Percentiles rank a stretch among this genome's conserved stretches.
Evolutionary conservation across 1,140 invertebrate species (phyloP).

Genomic region (Hylyphantes graminicola): DNA sequence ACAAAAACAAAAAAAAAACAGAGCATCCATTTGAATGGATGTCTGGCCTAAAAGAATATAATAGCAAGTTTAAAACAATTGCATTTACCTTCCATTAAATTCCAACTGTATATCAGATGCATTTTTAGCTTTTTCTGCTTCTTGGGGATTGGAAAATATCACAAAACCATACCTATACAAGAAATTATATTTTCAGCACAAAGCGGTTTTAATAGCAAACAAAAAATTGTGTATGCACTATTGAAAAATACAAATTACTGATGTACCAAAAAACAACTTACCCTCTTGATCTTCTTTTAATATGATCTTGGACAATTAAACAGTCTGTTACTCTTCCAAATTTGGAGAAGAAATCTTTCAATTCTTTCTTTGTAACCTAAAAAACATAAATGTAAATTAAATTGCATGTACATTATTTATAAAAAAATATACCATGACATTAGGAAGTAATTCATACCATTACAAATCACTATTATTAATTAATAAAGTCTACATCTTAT

Average conservation of each 20-base stretch:
- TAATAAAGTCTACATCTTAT: no score
- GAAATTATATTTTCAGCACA: not conserved
- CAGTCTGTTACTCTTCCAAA: conserved; percentile 58
- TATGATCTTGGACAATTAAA: conserved; percentile 59
- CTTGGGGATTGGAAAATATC: conserved; percentile 51
- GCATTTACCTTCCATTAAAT: conserved; percentile 40
- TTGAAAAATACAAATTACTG: no score
- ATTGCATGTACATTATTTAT: not conserved
- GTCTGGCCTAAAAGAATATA: not conserved
- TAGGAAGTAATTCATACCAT: no score
- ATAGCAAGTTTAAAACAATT: not conserved
- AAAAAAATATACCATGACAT: no score
- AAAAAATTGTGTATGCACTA: no score
- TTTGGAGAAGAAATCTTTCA: conserved; percentile 57
- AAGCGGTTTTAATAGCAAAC: not conserved
- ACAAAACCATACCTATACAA: conserved; percentile 56
- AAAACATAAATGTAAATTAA: not conserved
- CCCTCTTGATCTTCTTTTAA: conserved; percentile 54
- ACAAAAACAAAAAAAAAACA: no score
- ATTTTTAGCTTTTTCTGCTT: conserved; percentile 56
- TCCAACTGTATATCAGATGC: conserved; percentile 26
- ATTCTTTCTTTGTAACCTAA: conserved; percentile 51
- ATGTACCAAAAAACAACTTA: not conserved
- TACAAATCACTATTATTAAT: no score
- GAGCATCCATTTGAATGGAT: no score